Conservation (phyloP, 2,888 invertebrate species). For the Synanthedon vespiformis region DNA sequence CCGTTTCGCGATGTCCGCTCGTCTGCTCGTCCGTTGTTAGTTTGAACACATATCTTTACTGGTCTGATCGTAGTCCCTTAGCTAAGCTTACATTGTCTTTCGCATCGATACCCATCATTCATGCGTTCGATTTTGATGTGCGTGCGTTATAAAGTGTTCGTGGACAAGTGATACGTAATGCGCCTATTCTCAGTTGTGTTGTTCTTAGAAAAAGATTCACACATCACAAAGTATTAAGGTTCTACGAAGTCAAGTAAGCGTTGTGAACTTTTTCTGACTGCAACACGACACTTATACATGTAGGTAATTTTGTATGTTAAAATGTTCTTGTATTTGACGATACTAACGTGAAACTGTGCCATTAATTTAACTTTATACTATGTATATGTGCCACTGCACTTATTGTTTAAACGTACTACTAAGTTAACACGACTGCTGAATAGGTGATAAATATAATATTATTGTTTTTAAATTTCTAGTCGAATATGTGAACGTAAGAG, state of each 20-base stretch:
- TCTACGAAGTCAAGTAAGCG: background rate
- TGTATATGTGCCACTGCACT: slow-evolving; percentile 47
- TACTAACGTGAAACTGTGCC: slow-evolving; percentile 71
- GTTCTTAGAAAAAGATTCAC: slow-evolving; percentile 21
- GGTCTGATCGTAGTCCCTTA: slow-evolving; percentile 26
- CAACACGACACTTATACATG: slow-evolving; percentile 7
- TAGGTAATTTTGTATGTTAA: slow-evolving; percentile 28
- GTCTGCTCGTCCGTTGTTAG: slow-evolving; percentile 10
- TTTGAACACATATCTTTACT: slow-evolving; percentile 49
- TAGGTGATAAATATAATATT: slow-evolving; percentile 58
- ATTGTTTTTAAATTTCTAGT: slow-evolving; percentile 65
- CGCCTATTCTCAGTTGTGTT: slow-evolving; percentile 27
- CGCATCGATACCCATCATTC: slow-evolving; percentile 28
- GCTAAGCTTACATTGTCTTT: slow-evolving; percentile 25
- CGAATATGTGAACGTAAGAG: slow-evolving; percentile 50
- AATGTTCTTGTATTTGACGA: slow-evolving; percentile 54
- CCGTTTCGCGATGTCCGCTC: slow-evolving; percentile 12
- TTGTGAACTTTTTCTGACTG: slow-evolving; percentile 29
- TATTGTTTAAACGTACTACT: slow-evolving; percentile 44
- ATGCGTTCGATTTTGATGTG: slow-evolving; percentile 22
- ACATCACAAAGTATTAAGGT: slow-evolving; percentile 3
- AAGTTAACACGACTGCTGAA: slow-evolving; percentile 65
- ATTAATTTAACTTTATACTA: slow-evolving; percentile 66
- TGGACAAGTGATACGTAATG: slow-evolving; percentile 24
- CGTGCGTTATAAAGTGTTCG: slow-evolving; percentile 26